Base-by-base conservation (phyloP, 2,888 invertebrate species). In the Eristalis pertinax region DNA sequence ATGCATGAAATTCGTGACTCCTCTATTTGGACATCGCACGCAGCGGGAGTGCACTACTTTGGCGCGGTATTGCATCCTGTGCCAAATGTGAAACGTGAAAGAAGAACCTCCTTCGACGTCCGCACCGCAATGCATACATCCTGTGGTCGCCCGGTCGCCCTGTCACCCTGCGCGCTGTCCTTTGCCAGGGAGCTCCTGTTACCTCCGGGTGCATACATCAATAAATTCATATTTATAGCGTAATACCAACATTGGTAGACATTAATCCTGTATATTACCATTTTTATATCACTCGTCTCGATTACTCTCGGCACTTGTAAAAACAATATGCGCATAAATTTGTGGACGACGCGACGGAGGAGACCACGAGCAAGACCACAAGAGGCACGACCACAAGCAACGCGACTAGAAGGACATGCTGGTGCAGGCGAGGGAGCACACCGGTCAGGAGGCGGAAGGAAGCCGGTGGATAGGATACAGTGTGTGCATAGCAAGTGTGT, bases 291-390 rank as follows among this genome's bases (percentile, higher is more conserved):
- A 67, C 84, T 69, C 69, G 84, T 87, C 79, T 87, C 87, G 87
- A 87, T 87, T 86, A 86, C 86, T 86, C 86, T 86, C 86, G 86
- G 78, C 87, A 87, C 87, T 84, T 84, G 80, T 69, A 84, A 69
- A 79, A 84, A 80, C 84, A 79, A 87, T 87, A 84, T 87, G 87
- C 84, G 84, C 87, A 87, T 87, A 87, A 87, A 87, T 87, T 87
- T 84, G n/a, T 35, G n/a, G 22, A 8, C 50, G 26, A 43, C 24
- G 13, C 67, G 19, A 41, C 41, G 24, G 32, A 29, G 50, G 2
- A 7, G 50, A 50, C 22, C 38, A 13, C 26, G 15, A 7, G 60
- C 50, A 50, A 50, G 38, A 32, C 50, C 50, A 8, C 50, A 50
- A 32, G 32, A 32, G 19, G 50, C 50, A 50, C 19, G 50, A 50